These are phyloP conservation scores for Eumerus sabulonum DNA, from an alignment of 2,888 invertebrate genomes.

Conservation along the genomic window DNA sequence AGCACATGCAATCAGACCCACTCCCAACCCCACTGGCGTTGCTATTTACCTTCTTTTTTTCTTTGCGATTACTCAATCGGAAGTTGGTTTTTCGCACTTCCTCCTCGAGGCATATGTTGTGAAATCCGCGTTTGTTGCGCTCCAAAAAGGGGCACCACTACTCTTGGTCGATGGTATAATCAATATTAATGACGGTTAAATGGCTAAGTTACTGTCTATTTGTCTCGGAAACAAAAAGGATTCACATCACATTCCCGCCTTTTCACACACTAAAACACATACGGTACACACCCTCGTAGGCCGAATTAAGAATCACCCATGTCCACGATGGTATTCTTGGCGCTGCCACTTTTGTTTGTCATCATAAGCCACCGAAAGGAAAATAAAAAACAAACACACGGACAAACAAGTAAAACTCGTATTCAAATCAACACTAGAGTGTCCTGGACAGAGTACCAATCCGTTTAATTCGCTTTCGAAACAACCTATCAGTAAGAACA, in stretches of 20 bases:
- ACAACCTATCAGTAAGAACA: slow-evolving; percentile 37
- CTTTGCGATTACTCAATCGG: slow-evolving; percentile 7
- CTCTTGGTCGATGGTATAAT: slow-evolving; percentile 55
- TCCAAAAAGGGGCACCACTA: slow-evolving; percentile 30
- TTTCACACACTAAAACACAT: slow-evolving; percentile 21
- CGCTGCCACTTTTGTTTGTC: neutral
- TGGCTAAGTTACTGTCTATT: slow-evolving; percentile 6
- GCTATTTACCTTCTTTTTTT: slow-evolving; percentile 50
- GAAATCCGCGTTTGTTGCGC: slow-evolving; percentile 9
- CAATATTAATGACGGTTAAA: slow-evolving; percentile 47
- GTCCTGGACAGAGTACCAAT: no score
- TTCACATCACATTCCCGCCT: slow-evolving; percentile 38
- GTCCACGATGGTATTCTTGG: slow-evolving; percentile 8
- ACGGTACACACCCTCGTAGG: slow-evolving; percentile 23
- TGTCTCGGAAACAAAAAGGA: slow-evolving; percentile 8
- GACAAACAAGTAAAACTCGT: neutral
- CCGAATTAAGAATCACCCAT: neutral
- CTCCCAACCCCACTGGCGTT: slow-evolving; percentile 11
- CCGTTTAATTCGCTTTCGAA: slow-evolving; percentile 16
- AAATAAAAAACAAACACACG: neutral
- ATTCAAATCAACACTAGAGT: neutral
- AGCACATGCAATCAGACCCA: slow-evolving; percentile 14
- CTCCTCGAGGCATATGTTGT: slow-evolving; percentile 32
- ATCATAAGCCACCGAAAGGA: slow-evolving; percentile 1
- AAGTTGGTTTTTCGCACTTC: neutral